Conservation (phyloP, 2,888 invertebrate genomes). For the Bombyx huttoni region DNA sequence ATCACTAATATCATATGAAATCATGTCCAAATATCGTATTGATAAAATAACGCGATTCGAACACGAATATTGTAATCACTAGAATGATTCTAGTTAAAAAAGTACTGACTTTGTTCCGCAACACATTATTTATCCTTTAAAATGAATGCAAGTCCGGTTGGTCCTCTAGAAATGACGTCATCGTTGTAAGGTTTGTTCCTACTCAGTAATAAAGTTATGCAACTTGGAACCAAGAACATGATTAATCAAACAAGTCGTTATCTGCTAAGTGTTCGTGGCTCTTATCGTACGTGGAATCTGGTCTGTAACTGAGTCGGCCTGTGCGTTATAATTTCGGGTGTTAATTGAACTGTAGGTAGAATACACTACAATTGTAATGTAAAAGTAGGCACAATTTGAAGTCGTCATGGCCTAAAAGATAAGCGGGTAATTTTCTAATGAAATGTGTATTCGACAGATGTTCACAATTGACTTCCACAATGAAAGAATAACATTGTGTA, state of each 20-base stretch:
- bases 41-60: too few relatives aligned
- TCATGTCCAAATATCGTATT: too few relatives aligned
- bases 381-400: neutral
- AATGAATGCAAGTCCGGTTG: neutral
- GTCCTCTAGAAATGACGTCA: neutral
- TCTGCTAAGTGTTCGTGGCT: conserved; percentile 8
- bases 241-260: conserved; percentile 7
- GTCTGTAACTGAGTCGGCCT: neutral
- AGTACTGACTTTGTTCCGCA: too few relatives aligned
- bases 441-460: too few relatives aligned
- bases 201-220: conserved; percentile 1
- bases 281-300: conserved; percentile 1
- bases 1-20: too few relatives aligned
- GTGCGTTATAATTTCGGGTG: neutral
- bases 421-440: too few relatives aligned
- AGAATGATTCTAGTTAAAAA: too few relatives aligned
- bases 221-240: conserved; percentile 1
- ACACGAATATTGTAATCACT: too few relatives aligned
- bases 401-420: too few relatives aligned
- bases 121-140: too few relatives aligned
- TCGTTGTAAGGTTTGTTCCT: neutral
- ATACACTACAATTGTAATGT: neutral
- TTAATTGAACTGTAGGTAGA: neutral
- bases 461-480: too few relatives aligned
- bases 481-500: too few relatives aligned